A percentile compares a stretch with the other conserved stretches of the same genome.
Conservation (phyloP, 2,888 invertebrate genomes). For the Leptopterna dolabrata region DNA sequence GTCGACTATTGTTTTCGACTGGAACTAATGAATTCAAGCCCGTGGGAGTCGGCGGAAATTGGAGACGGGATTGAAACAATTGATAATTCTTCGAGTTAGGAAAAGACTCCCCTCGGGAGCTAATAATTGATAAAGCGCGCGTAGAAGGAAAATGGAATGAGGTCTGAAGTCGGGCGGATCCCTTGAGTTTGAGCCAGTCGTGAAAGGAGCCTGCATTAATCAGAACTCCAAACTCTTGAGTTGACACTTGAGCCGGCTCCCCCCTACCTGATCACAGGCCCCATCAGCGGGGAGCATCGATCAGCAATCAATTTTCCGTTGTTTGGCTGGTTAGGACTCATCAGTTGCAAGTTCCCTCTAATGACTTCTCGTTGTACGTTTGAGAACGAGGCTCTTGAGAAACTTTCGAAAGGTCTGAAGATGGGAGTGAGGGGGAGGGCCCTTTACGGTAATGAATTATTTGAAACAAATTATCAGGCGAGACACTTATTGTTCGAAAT, state of each 20-base stretch:
- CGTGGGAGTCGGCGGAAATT: neutral
- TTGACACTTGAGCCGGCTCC: slow-evolving; percentile 31
- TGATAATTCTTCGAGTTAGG: slow-evolving; percentile 50
- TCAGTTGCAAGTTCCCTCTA: neutral
- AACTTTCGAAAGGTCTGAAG: neutral
- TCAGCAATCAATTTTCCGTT: slow-evolving; percentile 40
- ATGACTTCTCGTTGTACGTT: slow-evolving; percentile 7
- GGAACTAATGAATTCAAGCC: slow-evolving; percentile 37
- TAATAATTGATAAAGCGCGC: slow-evolving; percentile 41
- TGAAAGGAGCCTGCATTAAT: slow-evolving; percentile 37
- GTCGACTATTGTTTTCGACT: slow-evolving; percentile 39
- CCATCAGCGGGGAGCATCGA: neutral
- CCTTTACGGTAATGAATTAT: neutral
- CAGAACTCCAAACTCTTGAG: slow-evolving; percentile 37
- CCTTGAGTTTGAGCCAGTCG: neutral
- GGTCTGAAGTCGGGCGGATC: neutral
- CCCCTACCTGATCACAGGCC: neutral
- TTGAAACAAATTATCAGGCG: neutral
- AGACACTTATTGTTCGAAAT: neutral
- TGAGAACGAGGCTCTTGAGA: neutral
- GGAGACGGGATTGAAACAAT: slow-evolving; percentile 35
- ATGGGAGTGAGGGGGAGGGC: neutral
- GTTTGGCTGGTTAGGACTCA: slow-evolving; percentile 29
- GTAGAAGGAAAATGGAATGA: neutral
- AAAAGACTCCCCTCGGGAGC: slow-evolving; percentile 10